A percentile compares a stretch with the other conserved stretches of the same genome.
phyloP scores from a whole-genome alignment of 2,888 invertebrate species.

The Temnothorax ravouxi region DNA sequence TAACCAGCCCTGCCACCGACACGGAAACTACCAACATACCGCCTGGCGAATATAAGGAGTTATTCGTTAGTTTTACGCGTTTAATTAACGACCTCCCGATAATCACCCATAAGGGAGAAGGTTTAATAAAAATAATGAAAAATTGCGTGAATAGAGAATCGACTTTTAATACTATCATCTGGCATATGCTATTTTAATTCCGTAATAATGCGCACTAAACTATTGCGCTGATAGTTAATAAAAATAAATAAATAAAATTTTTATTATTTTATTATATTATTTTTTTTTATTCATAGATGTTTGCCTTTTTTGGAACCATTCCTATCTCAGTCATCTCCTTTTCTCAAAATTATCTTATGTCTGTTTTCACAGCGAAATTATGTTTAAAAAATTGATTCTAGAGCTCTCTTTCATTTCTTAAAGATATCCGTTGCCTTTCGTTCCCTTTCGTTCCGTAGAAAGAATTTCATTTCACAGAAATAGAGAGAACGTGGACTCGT shows the following conservation, averaged over 20 bases:
- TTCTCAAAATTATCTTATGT: not conserved
- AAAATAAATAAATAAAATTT: not conserved
- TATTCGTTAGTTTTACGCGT: conserved; percentile 19
- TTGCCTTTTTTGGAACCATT: not conserved
- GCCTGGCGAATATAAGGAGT: conserved; percentile 86
- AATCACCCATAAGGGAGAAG: not conserved
- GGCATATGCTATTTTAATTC: not conserved
- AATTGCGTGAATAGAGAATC: not conserved
- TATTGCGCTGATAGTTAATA: not conserved
- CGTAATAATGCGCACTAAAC: not conserved
- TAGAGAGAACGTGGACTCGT: not conserved
- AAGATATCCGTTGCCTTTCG: not conserved
- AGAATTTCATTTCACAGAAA: conserved; percentile 14
- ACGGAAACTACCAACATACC: conserved; percentile 97
- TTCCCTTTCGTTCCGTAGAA: not conserved
- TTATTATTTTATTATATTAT: not conserved
- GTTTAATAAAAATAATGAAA: conserved; percentile 1
- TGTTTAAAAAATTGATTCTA: not conserved
- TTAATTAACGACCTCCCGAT: not conserved
- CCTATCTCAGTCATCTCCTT: not conserved
- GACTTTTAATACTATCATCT: not conserved
- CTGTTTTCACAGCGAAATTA: not conserved
- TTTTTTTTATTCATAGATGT: not conserved
- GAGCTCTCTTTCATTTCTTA: not conserved
- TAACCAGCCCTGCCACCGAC: conserved; percentile 95